Evolutionary conservation across 2,113 vertebrate genomes (phyloP).

Genomic region (Ochotona curzoniae): DNA sequence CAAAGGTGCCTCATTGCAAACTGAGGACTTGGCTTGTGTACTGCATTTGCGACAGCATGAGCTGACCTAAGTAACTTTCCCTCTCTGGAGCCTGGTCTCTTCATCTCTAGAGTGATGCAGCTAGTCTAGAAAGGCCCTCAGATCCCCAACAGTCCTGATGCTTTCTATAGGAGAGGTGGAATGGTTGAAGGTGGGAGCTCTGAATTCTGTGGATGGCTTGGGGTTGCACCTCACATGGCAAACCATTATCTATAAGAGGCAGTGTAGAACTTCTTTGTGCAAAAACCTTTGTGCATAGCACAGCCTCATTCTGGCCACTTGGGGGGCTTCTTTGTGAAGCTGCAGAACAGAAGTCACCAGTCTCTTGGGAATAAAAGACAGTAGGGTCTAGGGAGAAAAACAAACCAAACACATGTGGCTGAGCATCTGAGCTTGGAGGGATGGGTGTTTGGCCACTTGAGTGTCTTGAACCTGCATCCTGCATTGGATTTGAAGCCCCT

Average conservation of each 20-base stretch:
- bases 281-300: not conserved
- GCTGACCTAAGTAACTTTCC: not conserved
- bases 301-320: slow-evolving; percentile 21
- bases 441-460: no score
- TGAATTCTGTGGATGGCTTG: not conserved
- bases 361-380: slow-evolving; percentile 40
- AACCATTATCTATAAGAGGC: slow-evolving; percentile 8
- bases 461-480: no score
- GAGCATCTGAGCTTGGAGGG: not conserved
- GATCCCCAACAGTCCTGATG: not conserved
- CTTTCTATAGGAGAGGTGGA: not conserved
- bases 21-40: not conserved
- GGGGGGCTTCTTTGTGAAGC: not conserved
- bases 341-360: not conserved
- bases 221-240: not conserved
- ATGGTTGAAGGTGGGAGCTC: not conserved
- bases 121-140: slow-evolving; percentile 13
- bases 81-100: not conserved
- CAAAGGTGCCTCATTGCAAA: not conserved
- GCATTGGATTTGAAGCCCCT: no score
- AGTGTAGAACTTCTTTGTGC: not conserved
- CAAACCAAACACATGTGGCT: not conserved
- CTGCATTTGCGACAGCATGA: not conserved
- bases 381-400: not conserved
- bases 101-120: not conserved